A percentile compares a stretch with the other conserved stretches of the same genome.
These are phyloP conservation scores for Morpho helenor DNA, from an alignment of 2,888 invertebrate genomes.

Conservation along the genomic window DNA sequence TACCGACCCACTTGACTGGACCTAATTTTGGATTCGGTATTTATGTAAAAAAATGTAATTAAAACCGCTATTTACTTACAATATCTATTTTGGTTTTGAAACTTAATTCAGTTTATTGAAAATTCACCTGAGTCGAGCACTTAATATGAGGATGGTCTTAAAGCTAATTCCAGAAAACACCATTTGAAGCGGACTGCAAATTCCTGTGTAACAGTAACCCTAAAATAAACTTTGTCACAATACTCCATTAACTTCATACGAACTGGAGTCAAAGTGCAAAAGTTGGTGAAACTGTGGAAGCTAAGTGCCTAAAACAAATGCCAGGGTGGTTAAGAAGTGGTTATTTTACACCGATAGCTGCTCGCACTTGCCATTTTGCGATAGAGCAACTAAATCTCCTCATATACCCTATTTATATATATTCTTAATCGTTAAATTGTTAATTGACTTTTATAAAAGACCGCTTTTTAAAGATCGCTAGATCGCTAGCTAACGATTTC, in stretches of 20 bases:
- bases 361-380: not conserved
- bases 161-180: not conserved
- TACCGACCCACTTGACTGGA: too few relatives aligned
- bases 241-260: conserved; percentile 21
- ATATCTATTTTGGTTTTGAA: too few relatives aligned
- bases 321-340: conserved; percentile 7
- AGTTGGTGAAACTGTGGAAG: conserved; percentile 19
- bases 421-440: too few relatives aligned
- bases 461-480: too few relatives aligned
- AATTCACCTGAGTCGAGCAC: too few relatives aligned
- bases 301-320: conserved; percentile 19
- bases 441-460: too few relatives aligned
- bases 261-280: conserved; percentile 22
- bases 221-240: conserved; percentile 20
- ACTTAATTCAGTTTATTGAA: too few relatives aligned
- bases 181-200: conserved; percentile 2
- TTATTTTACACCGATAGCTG: conserved; percentile 11
- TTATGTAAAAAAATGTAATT: too few relatives aligned
- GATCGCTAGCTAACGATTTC: too few relatives aligned
- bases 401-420: too few relatives aligned
- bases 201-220: conserved; percentile 17
- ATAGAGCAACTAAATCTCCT: not conserved
- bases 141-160: not conserved
- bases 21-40: too few relatives aligned
- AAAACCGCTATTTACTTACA: too few relatives aligned